Evolutionary conservation across 1,140 invertebrate species (phyloP), one percentile per base, ranked within the genome.

Genomic region (Popillia japonica): DNA sequence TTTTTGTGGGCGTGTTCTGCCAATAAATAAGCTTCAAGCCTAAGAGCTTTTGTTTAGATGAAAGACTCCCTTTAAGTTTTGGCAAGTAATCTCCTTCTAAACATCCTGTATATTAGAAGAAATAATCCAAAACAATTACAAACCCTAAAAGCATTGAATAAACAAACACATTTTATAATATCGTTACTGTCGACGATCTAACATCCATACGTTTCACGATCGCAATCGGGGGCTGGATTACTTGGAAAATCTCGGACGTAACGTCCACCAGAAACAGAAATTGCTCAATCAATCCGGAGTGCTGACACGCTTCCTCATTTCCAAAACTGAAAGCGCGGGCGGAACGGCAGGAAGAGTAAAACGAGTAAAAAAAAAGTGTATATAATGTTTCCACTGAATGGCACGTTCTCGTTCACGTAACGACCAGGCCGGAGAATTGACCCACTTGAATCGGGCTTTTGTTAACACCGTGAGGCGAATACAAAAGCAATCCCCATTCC

Each of bases 331-430:
- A 61, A 61, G 20, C 59, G 59, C 20, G n/a, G 59, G 7, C 10
- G 44, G 8, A 48, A 48, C 20, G 20, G n/a, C 59, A 61, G 8
- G 20, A 61, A 61, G 17, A 22, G 17, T 61, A 61, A 22, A 23
- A 34, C 11, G 11, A 22, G 20, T 27, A 27, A 17, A 68, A 68
- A 68, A 68, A 68, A 34, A 34, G 27, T n/a, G n/a, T 34, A 34
- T 68, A 68, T 68, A 68, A 68, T 68, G 61, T 68, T 68, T 68
- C 61, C 61, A 68, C 61, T 68, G 61, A 22, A 68, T 68, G 22
- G 61, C 61, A 68, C 61, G 61, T 34, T 34, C 61, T 68, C 17
- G 61, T 68, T 68, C 22, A 68, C 61, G 61, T 68, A 68, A 68
- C 61, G 61, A 34, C 61, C 7, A 10, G 61, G 61, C 22, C 8